Percentiles rank a stretch among this genome's conserved stretches.
Evolutionary conservation across 2,113 vertebrate species (phyloP).

Genomic region (Suricata suricatta): DNA sequence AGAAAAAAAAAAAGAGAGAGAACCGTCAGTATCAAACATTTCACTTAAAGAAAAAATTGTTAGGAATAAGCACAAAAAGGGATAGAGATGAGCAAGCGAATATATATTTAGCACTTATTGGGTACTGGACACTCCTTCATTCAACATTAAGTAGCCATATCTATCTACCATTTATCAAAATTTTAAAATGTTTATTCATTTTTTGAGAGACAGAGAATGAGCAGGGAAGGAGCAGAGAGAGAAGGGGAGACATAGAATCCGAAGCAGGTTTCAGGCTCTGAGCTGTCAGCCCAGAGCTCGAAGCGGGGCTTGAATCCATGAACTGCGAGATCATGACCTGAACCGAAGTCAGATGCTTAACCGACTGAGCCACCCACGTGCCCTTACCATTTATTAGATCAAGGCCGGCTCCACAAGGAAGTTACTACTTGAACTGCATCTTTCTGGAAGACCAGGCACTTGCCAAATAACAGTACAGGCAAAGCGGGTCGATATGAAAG

Average conservation of each 20-base stretch:
- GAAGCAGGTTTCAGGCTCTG: too few species aligned
- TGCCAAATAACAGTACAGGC: background rate
- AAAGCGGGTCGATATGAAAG: background rate
- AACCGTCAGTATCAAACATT: background rate
- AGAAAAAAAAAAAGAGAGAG: background rate
- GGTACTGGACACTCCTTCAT: background rate
- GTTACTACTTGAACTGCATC: background rate
- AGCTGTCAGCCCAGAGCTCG: too few species aligned
- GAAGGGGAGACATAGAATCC: too few species aligned
- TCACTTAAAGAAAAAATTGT: conserved; percentile 6
- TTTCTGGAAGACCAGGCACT: background rate
- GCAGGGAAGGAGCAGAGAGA: too few species aligned
- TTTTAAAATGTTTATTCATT: too few species aligned
- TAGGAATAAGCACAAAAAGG: background rate
- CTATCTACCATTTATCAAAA: background rate
- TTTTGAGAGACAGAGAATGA: too few species aligned
- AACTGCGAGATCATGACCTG: too few species aligned
- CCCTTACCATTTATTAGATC: background rate
- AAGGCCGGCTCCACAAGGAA: conserved; percentile 20
- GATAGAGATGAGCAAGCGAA: background rate
- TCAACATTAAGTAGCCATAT: conserved; percentile 24
- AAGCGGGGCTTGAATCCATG: too few species aligned
- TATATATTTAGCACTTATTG: background rate
- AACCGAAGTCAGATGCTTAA: too few species aligned
- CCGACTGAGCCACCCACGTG: too few species aligned